These are phyloP conservation scores for Gasterosteus nipponicus DNA, from an alignment of 2,113 vertebrate genomes.

Conservation along the genomic window DNA sequence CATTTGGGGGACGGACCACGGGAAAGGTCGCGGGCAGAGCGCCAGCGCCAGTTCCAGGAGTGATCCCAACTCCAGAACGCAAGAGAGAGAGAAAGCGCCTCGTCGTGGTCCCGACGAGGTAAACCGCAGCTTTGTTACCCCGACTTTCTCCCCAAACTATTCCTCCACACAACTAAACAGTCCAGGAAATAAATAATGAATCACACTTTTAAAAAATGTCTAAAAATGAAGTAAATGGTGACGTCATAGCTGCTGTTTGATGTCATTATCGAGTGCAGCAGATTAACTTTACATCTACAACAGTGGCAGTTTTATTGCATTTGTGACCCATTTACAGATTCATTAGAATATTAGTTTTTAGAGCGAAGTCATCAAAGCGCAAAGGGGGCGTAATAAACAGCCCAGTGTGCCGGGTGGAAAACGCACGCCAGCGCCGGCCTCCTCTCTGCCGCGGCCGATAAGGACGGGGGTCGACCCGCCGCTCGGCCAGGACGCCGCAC, in stretches of 20 bases:
- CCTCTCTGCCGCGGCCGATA: conserved; percentile 66
- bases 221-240: background rate
- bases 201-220: background rate
- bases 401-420: conserved; percentile 1
- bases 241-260: background rate
- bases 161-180: too few relatives aligned
- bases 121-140: too few relatives aligned
- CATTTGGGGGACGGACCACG: too few relatives aligned
- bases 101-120: too few relatives aligned
- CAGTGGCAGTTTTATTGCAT: background rate
- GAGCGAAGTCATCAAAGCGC: background rate
- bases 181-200: background rate
- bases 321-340: background rate
- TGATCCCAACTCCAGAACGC: too few relatives aligned
- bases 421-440: conserved; percentile 9
- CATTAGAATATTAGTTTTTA: background rate
- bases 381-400: background rate
- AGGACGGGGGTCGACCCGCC: conserved; percentile 46
- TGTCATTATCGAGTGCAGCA: background rate
- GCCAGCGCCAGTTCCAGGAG: too few relatives aligned
- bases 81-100: too few relatives aligned
- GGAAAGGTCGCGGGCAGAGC: too few relatives aligned
- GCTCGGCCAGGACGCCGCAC: conserved; percentile 43
- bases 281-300: background rate
- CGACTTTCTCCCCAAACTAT: too few relatives aligned